Evolutionary conservation across 2,888 invertebrate genomes (phyloP), one percentile per base, ranked within the genome.

Genomic region (Parnassius orleans): DNA sequence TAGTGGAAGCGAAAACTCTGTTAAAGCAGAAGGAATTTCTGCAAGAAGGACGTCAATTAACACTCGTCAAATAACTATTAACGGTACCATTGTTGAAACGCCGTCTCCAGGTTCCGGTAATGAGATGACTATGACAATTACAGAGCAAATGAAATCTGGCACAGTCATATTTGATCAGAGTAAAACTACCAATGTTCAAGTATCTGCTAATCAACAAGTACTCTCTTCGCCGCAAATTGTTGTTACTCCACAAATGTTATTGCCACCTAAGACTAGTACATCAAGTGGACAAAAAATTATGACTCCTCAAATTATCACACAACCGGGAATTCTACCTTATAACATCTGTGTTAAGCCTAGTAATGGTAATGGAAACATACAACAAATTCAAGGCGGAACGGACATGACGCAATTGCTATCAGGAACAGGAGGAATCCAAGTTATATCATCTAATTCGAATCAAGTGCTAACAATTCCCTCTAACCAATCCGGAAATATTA

Each of bases 41-140:
- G 87, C 90, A 7, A 80, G 92, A 69, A 79, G 92, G 68, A 92
- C 92, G 3, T 92, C 92, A 11, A 90, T 92, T 46, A 92, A 92
- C 63, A 92, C 92, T 0, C 79, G 92, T 64, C 92, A 92, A 71
- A 92, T 92, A 41, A 92, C 92, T 10, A 92, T 92, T 54, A 92
- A 92, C 59, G 92, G 92, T 0, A 92, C 92, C 10, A 92, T 92
- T 33, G 92, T 92, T 0, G 92, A 92, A 73, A 92, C 92, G 9
- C 91, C 90, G 11, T 92, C 92, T n/a, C 92, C 92, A 7, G 91
- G 92, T 0, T 92, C 92, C 10, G 76, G 84, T 2, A 91, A 89
- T 72, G 90, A 92, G 80, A 84, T 91, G 86, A 90, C 91, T 1
- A 90, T 90, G 89, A 90, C 91, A 14, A 87, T 90, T 61, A 91